Evolutionary conservation across 2,797 vertebrate species (phyloP).

Genomic region (Helostoma temminkii): DNA sequence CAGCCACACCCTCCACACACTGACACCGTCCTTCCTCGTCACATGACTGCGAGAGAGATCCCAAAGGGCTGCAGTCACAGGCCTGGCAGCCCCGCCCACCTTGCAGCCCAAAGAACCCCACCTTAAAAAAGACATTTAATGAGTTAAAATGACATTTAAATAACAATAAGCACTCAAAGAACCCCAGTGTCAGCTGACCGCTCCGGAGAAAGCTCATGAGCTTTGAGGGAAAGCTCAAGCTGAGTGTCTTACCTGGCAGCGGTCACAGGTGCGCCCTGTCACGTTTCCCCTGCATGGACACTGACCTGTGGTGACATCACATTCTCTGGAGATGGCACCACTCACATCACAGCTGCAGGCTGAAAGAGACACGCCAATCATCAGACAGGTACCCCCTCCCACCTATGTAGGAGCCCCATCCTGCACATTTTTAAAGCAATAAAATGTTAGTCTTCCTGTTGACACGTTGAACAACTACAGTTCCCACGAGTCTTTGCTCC

Average conservation of each 20-base stretch:
- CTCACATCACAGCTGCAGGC: slow-evolving; percentile 88
- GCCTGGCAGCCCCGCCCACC: slow-evolving; percentile 83
- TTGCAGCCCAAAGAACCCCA: slow-evolving; percentile 86
- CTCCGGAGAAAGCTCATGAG: not conserved
- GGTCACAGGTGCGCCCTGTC: slow-evolving; percentile 87
- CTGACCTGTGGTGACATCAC: slow-evolving; percentile 87
- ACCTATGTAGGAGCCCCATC: not conserved
- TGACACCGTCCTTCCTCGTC: slow-evolving; percentile 85
- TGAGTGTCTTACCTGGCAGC: slow-evolving; percentile 85
- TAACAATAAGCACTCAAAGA: too few species aligned
- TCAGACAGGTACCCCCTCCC: not conserved
- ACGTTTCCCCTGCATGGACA: slow-evolving; percentile 89
- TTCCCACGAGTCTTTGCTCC: too few species aligned
- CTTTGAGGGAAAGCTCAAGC: not conserved
- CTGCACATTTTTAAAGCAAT: not conserved
- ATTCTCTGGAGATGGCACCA: slow-evolving; percentile 84
- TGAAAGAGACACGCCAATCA: slow-evolving; percentile 52
- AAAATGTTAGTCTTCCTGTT: not conserved
- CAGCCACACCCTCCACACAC: slow-evolving; percentile 87
- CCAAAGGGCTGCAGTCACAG: slow-evolving; percentile 87
- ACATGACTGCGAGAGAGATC: slow-evolving; percentile 86
- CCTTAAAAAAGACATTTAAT: slow-evolving; percentile 73
- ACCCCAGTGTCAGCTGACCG: too few species aligned
- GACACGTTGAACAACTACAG: not conserved
- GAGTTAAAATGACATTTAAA: too few species aligned